Evolutionary conservation across 2,888 invertebrate genomes (phyloP), one percentile per base, ranked within the genome.

Genomic region (Ormyrus nitidulus): DNA sequence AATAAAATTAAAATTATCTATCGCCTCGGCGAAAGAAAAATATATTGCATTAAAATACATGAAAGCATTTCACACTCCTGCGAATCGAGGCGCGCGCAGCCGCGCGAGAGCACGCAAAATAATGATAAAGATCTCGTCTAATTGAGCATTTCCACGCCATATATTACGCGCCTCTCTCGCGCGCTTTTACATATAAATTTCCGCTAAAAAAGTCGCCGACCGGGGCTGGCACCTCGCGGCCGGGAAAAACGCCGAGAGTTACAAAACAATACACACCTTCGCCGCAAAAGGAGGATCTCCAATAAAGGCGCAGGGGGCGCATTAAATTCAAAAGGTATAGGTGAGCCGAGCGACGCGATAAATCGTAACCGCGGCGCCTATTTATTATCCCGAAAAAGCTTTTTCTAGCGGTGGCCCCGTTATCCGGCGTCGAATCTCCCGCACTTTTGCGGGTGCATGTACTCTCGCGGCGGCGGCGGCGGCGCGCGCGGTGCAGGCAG

Each of bases 401-500:
- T 46, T 13, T 19, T 9, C 59, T 44, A 46, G n/a, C 51, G n/a
- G 46, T 7, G 13, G 44, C 68, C 11, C 8, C 66, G 8, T 69
- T 5, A 5, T 11, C 46, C 46, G 11, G n/a, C 10, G 48, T 10
- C 62, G 72, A 77, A 77, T 56, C 59, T 51, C 6, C 5, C n/a
- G 83, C 82, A 88, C 86, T 89, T 87, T 89, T 89, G 88, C 83
- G 86, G 81, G 34, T 1, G 69, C 46, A 87, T 89, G 89, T 89
- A 88, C 87, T 73, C 64, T 13, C 34, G 34, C 34, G 34, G 74
- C 44, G 11, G 61, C 56, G 51, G 34, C 87, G 76, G 65, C 19
- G 19, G 19, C 19, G 19, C 72, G 53, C 10, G 61, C 56, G 34
- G 48, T 13, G 61, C 72, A 6, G 5, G 84, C 81, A 83, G 84